Evolutionary conservation across 2,888 invertebrate genomes (phyloP), one percentile per base, ranked within the genome.

Genomic region (Ophioninae sp.): DNA sequence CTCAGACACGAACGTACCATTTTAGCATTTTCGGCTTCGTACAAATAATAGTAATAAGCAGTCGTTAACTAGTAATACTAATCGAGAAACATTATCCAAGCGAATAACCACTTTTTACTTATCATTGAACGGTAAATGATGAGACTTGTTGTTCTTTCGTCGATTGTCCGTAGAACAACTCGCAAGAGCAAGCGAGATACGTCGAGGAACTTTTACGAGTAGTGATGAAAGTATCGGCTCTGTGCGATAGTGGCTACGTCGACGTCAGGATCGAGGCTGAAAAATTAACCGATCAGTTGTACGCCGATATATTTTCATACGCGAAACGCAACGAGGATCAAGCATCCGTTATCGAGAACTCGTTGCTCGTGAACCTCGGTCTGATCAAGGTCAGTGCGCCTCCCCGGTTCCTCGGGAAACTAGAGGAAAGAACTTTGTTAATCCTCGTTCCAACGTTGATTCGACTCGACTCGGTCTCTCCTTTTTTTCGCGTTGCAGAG

Each of bases 371-470:
- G 0, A 95, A 95, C 72, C 92, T 97, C 17, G 96, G 95, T 0
- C 93, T 97, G 5, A 94, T 97, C 61, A 97, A 97, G 94, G 97
- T 96, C 92, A 89, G 88, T 86, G 23, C 2, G 5, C 22, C 23
- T 10, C 22, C n/a, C 22, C n/a, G 10, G 22, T 20, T 22, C 44
- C 20, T 20, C 13, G 22, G 20, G 20, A 17, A 3, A 0, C 7
- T 41, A 6, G 1, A 44, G 61, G 61, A 77, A 63, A 64, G 39
- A 64, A n/a, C 30, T n/a, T 17, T 17, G 2, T 20, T 22, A 6
- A 67, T 0, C 20, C 22, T n/a, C 22, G 10, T 41, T 0, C 3
- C 0, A 17, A 10, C n/a, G 71, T 23, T 61, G 22, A 17, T 85
- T 63, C 80, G 51, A 75, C 13, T 2, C 37, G 64, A 7, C 22